Evolutionary conservation across 2,797 vertebrate genomes (phyloP), one percentile per base, ranked within the genome.

Genomic region (Gymnodraco acuticeps): DNA sequence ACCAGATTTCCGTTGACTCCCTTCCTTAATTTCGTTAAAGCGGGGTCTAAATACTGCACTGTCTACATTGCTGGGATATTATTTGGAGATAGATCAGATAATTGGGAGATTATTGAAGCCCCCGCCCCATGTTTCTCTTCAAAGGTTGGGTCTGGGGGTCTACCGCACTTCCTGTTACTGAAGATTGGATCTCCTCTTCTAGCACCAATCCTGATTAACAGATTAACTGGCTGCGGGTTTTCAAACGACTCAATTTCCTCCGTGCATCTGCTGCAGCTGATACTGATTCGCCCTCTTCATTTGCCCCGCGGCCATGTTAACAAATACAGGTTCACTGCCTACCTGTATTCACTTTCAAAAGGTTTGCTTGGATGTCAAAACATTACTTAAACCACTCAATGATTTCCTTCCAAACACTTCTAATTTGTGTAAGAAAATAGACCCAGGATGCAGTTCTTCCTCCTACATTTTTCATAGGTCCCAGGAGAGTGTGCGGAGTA

Each of bases 241-340:
- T 88, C 64, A 76, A 81, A 88, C n/a, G 83, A 84, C 53, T 77
- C 75, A 70, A 85, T 88, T 88, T 72, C 72, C 52, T 62, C 27
- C 48, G 11, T 51, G 55, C 48, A 12, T 83, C 74, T 87, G 81
- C 78, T 52, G 51, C 48, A 58, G 64, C 69, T 80, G 71, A 87
- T 76, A 70, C 43, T 2, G 69, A 41, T 51, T 61, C 27, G 1
- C 62, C 31, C 20, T 52, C 31, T 56, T 64, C 33, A 27, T 67
- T 72, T 62, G 41, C 56, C 59, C 60, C 0, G 2, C 3, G 2
- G 46, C 1, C 55, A 38, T 33, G 13, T 78, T 47, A 56, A 42
- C 52, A 66, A 46, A 47, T 5, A 33, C 51, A 68, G 70, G 74
- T 83, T 55, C 10, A 43, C 46, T 6, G n/a, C 48, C 42, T 61